Conservation (phyloP, 2,113 vertebrate species). For the Stercorarius parasiticus region DNA sequence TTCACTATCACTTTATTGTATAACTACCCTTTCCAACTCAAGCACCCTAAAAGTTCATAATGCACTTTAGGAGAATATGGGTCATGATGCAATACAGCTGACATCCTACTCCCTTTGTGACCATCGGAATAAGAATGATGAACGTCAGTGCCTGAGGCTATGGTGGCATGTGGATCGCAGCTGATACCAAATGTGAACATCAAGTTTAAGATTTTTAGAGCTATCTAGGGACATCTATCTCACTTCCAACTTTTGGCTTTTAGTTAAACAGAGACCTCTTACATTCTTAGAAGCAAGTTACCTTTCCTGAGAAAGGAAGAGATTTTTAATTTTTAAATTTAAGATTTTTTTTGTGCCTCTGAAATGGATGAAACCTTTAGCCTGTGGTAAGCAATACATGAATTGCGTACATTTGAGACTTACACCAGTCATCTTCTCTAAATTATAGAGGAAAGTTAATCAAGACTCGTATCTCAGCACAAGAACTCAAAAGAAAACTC, state of each 20-base stretch:
- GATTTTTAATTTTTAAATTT: neutral
- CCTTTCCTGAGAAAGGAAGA: neutral
- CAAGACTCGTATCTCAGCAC: neutral
- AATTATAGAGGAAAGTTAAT: constrained; percentile 43
- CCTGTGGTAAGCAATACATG: neutral
- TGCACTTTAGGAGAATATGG: neutral
- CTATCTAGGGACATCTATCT: neutral
- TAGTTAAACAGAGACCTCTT: neutral
- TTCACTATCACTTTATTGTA: neutral
- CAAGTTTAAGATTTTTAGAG: neutral
- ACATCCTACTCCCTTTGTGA: neutral
- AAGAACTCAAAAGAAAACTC: neutral
- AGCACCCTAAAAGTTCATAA: neutral
- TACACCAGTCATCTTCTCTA: neutral
- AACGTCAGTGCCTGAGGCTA: neutral
- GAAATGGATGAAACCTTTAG: neutral
- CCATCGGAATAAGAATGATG: neutral
- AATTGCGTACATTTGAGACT: neutral
- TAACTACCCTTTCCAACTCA: neutral
- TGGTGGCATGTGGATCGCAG: neutral
- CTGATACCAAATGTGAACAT: neutral
- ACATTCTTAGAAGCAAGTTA: neutral
- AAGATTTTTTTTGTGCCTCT: neutral
- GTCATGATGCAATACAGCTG: neutral
- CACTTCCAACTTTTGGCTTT: neutral